A percentile compares a stretch with the other conserved stretches of the same genome.
Conservation (phyloP, 2,888 invertebrate genomes). For the Lamellibrachia columna region DNA sequence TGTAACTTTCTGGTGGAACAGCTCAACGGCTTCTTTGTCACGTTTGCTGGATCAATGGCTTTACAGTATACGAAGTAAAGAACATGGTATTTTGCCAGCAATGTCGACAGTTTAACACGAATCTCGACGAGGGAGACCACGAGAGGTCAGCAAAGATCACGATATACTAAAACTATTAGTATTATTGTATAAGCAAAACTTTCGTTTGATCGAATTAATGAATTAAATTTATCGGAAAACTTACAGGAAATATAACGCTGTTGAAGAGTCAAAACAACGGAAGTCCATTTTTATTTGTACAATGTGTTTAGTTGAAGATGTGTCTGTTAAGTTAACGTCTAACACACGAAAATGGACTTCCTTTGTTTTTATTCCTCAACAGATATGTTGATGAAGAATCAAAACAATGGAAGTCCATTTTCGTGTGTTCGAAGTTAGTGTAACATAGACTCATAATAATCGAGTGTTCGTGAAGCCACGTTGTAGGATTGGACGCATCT, state of each 20-base stretch:
- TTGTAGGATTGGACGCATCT: background rate
- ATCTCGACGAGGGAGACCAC: too few relatives aligned
- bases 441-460: background rate
- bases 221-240: background rate
- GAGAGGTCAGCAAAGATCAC: too few relatives aligned
- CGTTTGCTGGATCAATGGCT: background rate
- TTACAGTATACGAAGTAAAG: background rate
- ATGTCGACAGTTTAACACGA: background rate
- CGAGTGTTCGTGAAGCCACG: background rate
- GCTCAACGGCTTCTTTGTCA: background rate
- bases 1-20: background rate
- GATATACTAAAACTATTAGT: background rate
- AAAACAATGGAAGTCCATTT: too few relatives aligned
- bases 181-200: background rate
- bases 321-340: too few relatives aligned
- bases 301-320: too few relatives aligned
- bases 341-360: too few relatives aligned
- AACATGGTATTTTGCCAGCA: background rate
- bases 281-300: too few relatives aligned
- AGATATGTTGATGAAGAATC: too few relatives aligned
- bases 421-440: too few relatives aligned
- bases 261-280: too few relatives aligned
- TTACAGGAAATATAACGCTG: too few relatives aligned
- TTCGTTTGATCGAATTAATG: background rate
- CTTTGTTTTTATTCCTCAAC: too few relatives aligned